A percentile compares a stretch with the other conserved stretches of the same genome.
phyloP scores from a whole-genome alignment of 2,113 vertebrate species.

The Numenius arquata region DNA sequence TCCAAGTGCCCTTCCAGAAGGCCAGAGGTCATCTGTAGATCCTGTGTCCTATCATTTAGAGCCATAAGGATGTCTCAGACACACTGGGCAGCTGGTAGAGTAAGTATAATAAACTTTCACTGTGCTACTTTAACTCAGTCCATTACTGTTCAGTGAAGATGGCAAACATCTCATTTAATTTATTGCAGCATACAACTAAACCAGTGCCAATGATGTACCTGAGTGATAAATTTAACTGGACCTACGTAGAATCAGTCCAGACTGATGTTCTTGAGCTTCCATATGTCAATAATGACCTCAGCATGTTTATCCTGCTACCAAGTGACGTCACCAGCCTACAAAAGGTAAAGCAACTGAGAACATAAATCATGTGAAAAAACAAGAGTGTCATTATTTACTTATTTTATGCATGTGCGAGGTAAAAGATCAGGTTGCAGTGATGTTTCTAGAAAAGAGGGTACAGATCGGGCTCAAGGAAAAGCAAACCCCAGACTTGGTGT shows the following conservation, averaged over 20 bases:
- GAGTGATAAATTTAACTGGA: slow-evolving; percentile 51
- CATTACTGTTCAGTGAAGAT: not conserved
- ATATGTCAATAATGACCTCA: slow-evolving; percentile 77
- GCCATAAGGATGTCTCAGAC: not conserved
- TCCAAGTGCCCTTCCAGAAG: not conserved
- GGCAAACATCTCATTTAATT: not conserved
- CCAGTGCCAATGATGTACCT: slow-evolving; percentile 79
- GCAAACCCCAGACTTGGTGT: not conserved
- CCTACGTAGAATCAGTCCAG: slow-evolving; percentile 52
- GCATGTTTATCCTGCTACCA: slow-evolving; percentile 86
- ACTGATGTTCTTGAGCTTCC: slow-evolving; percentile 81
- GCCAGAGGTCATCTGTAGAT: not conserved
- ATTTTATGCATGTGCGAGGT: not conserved
- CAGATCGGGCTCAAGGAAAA: not conserved
- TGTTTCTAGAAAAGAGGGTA: not conserved
- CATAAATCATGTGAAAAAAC: not conserved
- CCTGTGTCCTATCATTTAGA: not conserved
- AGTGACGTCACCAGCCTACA: slow-evolving; percentile 58
- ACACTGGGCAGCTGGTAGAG: not conserved
- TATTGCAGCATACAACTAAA: slow-evolving; percentile 73
- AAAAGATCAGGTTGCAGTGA: not conserved
- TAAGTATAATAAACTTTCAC: not conserved
- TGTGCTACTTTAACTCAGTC: not conserved
- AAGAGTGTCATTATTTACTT: not conserved
- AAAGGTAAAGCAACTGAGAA: slow-evolving; percentile 70